phyloP scores from a whole-genome alignment of 1,140 invertebrate species.

The Wiebesia pumilae region DNA sequence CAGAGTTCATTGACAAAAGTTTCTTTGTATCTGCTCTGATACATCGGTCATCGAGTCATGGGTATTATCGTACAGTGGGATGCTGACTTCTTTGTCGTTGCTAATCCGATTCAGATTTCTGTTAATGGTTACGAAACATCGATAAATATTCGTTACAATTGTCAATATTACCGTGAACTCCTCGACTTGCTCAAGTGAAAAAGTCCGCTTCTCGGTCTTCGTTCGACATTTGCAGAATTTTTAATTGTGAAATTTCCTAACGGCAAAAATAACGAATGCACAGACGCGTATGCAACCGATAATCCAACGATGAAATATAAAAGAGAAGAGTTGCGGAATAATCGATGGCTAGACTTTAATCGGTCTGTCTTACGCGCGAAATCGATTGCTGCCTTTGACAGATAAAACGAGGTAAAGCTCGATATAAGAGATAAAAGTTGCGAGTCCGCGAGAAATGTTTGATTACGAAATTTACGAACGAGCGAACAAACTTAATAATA shows the following conservation, averaged over 20 bases:
- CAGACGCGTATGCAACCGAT: not conserved
- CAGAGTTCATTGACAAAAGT: not conserved
- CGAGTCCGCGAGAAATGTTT: constrained; percentile 21
- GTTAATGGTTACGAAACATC: no score
- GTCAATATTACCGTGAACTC: no score
- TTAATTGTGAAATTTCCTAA: constrained; percentile 15
- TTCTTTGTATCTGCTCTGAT: not conserved
- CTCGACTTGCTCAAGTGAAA: not conserved
- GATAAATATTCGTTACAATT: no score
- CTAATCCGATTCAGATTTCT: no score
- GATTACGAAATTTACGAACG: constrained; percentile 39
- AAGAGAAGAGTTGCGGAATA: constrained; percentile 19
- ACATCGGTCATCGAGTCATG: not conserved
- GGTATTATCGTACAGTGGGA: no score
- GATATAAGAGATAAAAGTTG: constrained; percentile 21
- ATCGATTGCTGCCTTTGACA: constrained; percentile 42
- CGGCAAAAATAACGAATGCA: not conserved
- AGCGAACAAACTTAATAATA: not conserved
- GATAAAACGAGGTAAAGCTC: constrained; percentile 36
- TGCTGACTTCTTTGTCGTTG: no score
- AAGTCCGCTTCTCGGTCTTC: not conserved
- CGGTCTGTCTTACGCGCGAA: not conserved
- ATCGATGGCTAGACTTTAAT: not conserved
- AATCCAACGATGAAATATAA: not conserved
- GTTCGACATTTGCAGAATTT: not conserved